A percentile compares a stretch with the other conserved stretches of the same genome.
These are phyloP conservation scores for Orbicella faveolata DNA, from an alignment of 64 coral and sea anemone species.

Conservation along the genomic window DNA sequence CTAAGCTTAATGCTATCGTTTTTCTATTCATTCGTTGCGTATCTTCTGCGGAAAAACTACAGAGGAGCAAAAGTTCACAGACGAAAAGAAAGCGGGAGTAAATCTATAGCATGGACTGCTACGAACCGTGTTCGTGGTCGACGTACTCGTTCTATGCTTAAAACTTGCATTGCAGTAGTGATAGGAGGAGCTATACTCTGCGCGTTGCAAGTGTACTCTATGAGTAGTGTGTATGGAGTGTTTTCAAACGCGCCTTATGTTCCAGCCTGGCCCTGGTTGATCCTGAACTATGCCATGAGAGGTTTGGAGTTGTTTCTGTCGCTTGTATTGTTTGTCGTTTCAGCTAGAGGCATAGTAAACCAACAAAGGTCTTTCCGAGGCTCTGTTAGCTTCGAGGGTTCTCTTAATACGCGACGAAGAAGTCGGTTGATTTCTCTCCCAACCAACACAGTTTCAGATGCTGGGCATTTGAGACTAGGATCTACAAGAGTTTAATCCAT, in stretches of 20 bases:
- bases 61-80: not conserved
- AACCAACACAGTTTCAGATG: not conserved
- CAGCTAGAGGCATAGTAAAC: not conserved
- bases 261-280: conserved; percentile 65
- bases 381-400: not conserved
- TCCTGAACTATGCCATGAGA: conserved; percentile 48
- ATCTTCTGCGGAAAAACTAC: conserved; percentile 58
- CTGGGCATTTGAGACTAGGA: not conserved
- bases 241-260: conserved; percentile 38
- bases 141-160: conserved; percentile 27
- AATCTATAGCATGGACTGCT: not conserved
- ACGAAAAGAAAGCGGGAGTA: conserved; percentile 1
- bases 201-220: conserved; percentile 44
- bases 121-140: not conserved
- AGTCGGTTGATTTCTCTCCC: not conserved
- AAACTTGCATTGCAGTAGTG: conserved; percentile 54
- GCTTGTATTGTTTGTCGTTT: conserved; percentile 28
- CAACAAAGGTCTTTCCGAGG: not conserved
- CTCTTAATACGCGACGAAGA: not conserved
- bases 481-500: too few relatives aligned
- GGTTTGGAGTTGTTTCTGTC: conserved; percentile 49
- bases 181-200: conserved; percentile 29
- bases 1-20: conserved; percentile 34
- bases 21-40: conserved; percentile 50
- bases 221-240: conserved; percentile 44